These are phyloP conservation scores for Acanthosoma haemorrhoidale DNA, from an alignment of 2,888 invertebrate genomes.

Conservation along the genomic window DNA sequence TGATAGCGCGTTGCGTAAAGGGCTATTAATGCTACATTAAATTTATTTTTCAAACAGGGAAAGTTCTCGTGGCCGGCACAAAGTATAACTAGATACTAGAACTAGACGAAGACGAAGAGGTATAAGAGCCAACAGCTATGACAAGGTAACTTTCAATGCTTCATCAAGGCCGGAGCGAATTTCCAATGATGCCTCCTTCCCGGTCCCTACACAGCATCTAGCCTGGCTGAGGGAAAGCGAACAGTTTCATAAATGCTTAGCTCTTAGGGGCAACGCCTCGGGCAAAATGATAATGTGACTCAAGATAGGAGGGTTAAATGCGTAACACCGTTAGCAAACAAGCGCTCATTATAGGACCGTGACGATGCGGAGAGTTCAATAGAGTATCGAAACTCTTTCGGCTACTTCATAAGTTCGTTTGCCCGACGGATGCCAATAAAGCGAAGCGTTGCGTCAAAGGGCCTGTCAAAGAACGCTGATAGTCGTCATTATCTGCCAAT, in stretches of 20 bases:
- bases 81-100: too few species aligned
- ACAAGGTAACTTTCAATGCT: not conserved
- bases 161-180: constrained; percentile 4
- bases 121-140: not conserved
- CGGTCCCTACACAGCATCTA: not conserved
- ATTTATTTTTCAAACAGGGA: too few species aligned
- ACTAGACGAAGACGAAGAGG: not conserved
- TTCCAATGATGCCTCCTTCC: not conserved
- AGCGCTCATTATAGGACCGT: not conserved
- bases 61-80: too few species aligned
- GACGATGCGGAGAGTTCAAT: not conserved
- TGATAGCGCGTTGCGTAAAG: too few species aligned
- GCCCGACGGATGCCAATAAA: not conserved
- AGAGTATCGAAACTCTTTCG: not conserved
- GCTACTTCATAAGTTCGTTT: not conserved
- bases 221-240: not conserved
- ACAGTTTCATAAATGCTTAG: too few species aligned
- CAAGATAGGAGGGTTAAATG: not conserved
- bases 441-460: not conserved
- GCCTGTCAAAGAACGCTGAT: too few species aligned
- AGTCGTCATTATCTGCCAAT: too few species aligned
- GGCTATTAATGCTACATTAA: too few species aligned
- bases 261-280: too few species aligned
- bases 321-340: not conserved
- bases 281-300: too few species aligned